Conservation (phyloP, 2,113 vertebrate genomes). For the Corythornis madagascariensis region DNA sequence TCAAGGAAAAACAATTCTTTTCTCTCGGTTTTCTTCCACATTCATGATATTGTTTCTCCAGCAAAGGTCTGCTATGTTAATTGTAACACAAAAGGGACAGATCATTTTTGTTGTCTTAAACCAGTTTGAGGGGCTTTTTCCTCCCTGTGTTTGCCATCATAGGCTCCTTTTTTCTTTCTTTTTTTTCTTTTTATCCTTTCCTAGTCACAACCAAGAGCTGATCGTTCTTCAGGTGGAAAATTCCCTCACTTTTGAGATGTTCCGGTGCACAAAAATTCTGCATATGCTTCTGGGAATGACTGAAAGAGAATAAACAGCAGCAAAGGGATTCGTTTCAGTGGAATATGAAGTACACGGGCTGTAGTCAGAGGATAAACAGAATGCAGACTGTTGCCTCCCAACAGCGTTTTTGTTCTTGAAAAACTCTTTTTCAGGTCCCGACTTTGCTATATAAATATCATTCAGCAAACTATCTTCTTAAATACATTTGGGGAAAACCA, state of each 20-base stretch:
- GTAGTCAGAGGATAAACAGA: not conserved
- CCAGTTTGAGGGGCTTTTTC: not conserved
- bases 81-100: not conserved
- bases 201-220: not conserved
- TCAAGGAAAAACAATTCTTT: not conserved
- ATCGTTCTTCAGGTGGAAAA: not conserved
- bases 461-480: slow-evolving; percentile 8
- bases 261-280: not conserved
- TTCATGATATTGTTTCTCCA: not conserved
- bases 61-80: not conserved
- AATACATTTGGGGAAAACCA: not conserved
- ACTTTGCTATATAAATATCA: not conserved
- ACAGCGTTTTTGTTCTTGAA: not conserved
- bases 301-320: not conserved
- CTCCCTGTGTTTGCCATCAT: not conserved
- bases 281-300: not conserved
- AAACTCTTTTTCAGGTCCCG: not conserved
- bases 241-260: not conserved
- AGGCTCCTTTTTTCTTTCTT: too few relatives aligned
- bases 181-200: not conserved
- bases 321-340: not conserved
- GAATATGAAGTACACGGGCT: not conserved
- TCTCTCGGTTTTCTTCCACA: not conserved
- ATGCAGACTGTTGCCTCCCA: not conserved
- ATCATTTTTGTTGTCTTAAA: not conserved